Conservation (phyloP, 1,140 invertebrate species). For the Acyrthosiphon pisum region DNA sequence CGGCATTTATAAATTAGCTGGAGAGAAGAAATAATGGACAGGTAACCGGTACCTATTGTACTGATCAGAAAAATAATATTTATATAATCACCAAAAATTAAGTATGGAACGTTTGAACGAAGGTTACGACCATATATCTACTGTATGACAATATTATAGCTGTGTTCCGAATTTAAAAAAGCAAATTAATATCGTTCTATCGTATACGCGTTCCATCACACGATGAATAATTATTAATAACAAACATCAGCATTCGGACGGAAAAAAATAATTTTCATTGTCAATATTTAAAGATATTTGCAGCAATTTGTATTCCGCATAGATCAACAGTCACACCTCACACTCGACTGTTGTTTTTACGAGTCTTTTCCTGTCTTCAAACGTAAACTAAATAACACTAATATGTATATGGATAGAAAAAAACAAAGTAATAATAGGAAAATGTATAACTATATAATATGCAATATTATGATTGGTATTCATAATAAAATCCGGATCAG, state of each 20-base stretch:
- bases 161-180: slow-evolving; percentile 18
- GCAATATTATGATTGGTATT: neutral
- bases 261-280: slow-evolving; percentile 26
- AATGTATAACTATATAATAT: neutral
- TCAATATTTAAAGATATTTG: neutral
- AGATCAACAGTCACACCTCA: neutral
- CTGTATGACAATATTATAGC: neutral
- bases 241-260: neutral
- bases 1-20: neutral
- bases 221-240: neutral
- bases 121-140: neutral
- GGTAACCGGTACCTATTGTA: neutral
- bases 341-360: neutral
- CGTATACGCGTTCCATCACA: neutral
- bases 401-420: neutral
- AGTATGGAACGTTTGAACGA: neutral
- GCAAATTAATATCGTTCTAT: neutral
- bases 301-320: neutral
- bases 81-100: neutral
- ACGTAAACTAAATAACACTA: neutral
- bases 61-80: neutral
- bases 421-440: neutral
- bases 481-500: neutral
- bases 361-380: neutral
- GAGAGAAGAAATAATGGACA: neutral